Percentiles rank a stretch among this genome's conserved stretches.
These are phyloP conservation scores for Caenorhabditis panamensis DNA, from an alignment of 2,888 invertebrate species.

Conservation along the genomic window DNA sequence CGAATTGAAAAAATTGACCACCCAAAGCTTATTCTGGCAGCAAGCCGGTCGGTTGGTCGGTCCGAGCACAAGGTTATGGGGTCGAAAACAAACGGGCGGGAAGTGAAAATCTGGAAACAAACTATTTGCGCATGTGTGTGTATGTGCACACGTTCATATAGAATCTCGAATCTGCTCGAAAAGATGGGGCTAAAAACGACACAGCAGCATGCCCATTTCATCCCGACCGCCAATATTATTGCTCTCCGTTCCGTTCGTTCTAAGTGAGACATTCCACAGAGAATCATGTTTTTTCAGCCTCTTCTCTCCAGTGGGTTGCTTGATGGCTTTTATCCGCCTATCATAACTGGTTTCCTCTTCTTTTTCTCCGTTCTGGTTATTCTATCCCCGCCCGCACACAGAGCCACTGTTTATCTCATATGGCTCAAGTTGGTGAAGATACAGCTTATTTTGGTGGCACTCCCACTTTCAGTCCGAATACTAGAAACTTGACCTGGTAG, in stretches of 20 bases:
- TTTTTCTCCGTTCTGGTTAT: constrained; percentile 1
- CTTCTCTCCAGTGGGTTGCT: constrained; percentile 8
- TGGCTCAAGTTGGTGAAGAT: constrained; percentile 1
- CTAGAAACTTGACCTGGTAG: background rate
- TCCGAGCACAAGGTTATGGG: constrained; percentile 19
- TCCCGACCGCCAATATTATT: constrained; percentile 28
- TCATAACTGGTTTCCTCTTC: constrained; percentile 33
- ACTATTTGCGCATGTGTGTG: constrained; percentile 38
- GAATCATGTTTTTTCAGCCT: constrained; percentile 26
- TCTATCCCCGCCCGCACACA: background rate
- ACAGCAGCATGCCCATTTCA: background rate
- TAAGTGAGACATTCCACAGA: constrained; percentile 24
- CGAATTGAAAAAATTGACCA: constrained; percentile 49
- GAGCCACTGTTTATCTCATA: constrained; percentile 23
- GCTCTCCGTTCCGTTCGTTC: constrained; percentile 12
- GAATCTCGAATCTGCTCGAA: constrained; percentile 14
- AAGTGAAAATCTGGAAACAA: constrained; percentile 43
- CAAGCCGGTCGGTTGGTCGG: background rate
- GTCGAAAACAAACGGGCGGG: constrained; percentile 37
- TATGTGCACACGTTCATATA: constrained; percentile 26
- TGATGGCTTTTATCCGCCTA: constrained; percentile 34
- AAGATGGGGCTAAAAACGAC: constrained; percentile 26
- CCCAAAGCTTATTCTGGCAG: background rate
- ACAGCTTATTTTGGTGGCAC: background rate
- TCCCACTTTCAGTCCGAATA: background rate